Evolutionary conservation across 2,888 invertebrate genomes (phyloP), one percentile per base, ranked within the genome.

Genomic region (Eumacrocentrus americanus): DNA sequence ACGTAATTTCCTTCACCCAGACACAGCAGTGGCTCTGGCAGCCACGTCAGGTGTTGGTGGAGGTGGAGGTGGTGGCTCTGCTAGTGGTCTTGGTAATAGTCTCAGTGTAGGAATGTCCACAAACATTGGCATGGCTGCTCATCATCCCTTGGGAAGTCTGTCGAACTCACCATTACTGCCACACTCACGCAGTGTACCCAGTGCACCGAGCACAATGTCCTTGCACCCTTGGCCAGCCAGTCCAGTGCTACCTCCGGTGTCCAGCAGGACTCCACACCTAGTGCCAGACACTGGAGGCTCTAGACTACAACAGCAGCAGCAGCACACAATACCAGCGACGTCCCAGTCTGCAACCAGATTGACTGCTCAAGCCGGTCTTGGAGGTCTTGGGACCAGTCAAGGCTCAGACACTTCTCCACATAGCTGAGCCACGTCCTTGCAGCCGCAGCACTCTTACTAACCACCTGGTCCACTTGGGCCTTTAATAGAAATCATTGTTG

Each of bases 1-100:
- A 65, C 87, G 90, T 65, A 92, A 94, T 82, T 94, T 91, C 83
- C 85, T 94, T 66, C 94, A 94, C 82, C 94, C 94, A 47, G 94
- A 94, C 78, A 89, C 92, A 62, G 93, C 94, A 64, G 92, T 91
- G 48, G 83, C 73, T 18, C 67, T 75, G 58, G 72, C 74, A 56
- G 61, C 75, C 55, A 68, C 87, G 82, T 72, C 84, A 81, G 69
- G 83, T 82, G 65, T 78, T 73, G 67, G 73, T 75, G 68, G 84
- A 82, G 56, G 83, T 84, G 66, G 79, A 77, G 68, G 84, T 83
- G 63, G 82, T 84, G 62, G 83, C 84, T 69, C 76, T 77, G 75
- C 81, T 85, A 60, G 56, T 20, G 62, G 66, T 34, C 62, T 67
- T 62, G 70, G 70, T 61, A 70, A 70, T 56, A 72, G 62, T 55